Conservation (phyloP, 2,888 invertebrate species). For the Capitulum mitella region DNA sequence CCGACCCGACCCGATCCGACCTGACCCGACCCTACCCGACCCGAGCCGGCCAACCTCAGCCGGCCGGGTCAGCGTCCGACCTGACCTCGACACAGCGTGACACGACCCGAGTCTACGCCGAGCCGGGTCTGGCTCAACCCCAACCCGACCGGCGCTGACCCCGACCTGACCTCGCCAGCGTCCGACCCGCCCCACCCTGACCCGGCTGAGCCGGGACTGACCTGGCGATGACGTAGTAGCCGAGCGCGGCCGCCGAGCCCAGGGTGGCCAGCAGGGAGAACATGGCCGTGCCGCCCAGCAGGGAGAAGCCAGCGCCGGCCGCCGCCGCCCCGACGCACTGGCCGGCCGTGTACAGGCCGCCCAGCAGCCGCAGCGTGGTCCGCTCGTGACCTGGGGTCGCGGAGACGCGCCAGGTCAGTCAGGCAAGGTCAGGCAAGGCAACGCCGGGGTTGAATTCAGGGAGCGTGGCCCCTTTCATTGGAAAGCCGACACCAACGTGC, state of each 20-base stretch:
- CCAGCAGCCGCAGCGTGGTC: not conserved
- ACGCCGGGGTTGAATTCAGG: no score
- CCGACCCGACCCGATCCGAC: no score
- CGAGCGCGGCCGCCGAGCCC: not conserved
- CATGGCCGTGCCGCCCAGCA: not conserved
- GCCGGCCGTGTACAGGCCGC: not conserved
- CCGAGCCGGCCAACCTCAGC: no score
- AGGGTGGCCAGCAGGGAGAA: not conserved
- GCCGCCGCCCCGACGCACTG: not conserved
- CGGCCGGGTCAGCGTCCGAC: no score
- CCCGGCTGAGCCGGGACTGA: not conserved
- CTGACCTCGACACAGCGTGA: not conserved
- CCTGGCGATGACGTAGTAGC: conserved; percentile 17
- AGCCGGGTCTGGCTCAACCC: no score
- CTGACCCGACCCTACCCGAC: no score
- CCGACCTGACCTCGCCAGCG: not conserved
- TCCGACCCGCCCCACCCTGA: not conserved
- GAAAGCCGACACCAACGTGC: no score
- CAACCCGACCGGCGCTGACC: no score
- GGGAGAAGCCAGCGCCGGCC: not conserved
- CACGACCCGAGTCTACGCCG: not conserved
- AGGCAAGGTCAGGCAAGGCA: no score
- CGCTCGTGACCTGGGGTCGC: not conserved
- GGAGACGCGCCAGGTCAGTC: no score
- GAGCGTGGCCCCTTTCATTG: no score